Evolutionary conservation across 2,797 vertebrate species (phyloP).

Genomic region (Bucorvus abyssinicus): DNA sequence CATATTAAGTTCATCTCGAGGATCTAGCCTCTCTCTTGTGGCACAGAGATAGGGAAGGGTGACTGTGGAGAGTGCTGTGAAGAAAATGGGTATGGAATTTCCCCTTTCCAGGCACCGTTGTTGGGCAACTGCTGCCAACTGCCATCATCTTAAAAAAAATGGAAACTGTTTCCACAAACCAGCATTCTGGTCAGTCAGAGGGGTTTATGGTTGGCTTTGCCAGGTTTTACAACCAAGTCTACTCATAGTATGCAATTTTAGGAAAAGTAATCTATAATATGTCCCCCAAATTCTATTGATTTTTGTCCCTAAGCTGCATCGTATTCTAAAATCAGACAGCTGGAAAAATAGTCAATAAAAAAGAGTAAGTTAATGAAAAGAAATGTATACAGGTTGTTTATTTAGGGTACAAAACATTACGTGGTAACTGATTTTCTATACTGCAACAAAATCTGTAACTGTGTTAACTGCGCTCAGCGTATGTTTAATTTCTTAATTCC

Average conservation of each 20-base stretch:
- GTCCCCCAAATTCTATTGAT: background rate
- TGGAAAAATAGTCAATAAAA: background rate
- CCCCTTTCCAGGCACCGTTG: background rate
- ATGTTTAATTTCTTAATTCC: slow-evolving; percentile 43
- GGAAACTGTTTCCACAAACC: background rate
- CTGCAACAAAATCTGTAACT: background rate
- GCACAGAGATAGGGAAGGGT: background rate
- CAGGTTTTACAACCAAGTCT: background rate
- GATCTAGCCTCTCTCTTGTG: background rate
- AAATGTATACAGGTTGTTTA: background rate
- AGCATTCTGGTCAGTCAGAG: background rate
- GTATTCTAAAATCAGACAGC: background rate
- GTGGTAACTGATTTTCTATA: background rate
- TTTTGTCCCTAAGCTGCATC: background rate
- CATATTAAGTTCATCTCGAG: background rate
- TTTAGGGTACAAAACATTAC: background rate
- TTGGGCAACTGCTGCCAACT: background rate
- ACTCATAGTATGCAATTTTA: background rate
- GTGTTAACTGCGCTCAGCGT: background rate
- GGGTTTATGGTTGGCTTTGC: background rate
- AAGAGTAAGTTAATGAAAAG: background rate
- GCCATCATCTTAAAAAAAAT: background rate
- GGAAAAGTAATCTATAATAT: background rate
- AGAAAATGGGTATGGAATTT: background rate
- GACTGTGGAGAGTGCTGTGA: background rate